Conservation (phyloP, 1,140 invertebrate genomes). For the Cecropterus lyciades region DNA sequence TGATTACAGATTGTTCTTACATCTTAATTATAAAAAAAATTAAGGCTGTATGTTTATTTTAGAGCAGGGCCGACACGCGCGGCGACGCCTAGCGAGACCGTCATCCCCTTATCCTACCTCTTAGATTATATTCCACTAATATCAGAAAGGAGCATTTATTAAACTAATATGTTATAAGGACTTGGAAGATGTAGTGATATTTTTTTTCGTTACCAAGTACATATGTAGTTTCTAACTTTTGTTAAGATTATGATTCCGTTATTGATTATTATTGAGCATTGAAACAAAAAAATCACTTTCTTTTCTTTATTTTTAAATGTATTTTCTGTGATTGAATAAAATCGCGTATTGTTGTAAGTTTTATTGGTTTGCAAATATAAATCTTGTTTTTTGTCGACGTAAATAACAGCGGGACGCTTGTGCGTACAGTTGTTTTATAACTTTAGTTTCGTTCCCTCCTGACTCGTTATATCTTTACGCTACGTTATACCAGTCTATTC, state of each 20-base stretch:
- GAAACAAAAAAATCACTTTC: constrained; percentile 24
- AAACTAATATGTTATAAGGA: constrained; percentile 52
- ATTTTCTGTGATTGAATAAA: constrained; percentile 53
- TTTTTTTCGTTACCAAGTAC: constrained; percentile 74
- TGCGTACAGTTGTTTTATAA: constrained; percentile 22
- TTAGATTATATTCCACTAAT: constrained; percentile 69
- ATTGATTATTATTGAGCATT: constrained; percentile 36
- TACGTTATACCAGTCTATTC: no score
- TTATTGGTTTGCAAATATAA: constrained; percentile 36
- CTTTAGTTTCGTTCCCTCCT: constrained; percentile 10
- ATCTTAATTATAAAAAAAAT: no score
- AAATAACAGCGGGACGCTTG: neutral
- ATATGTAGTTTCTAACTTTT: constrained; percentile 49
- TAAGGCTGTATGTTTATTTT: neutral
- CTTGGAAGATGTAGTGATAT: constrained; percentile 69
- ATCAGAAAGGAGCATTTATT: constrained; percentile 71
- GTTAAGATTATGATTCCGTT: constrained; percentile 52
- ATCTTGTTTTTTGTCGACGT: constrained; percentile 33
- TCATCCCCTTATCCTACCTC: constrained; percentile 67
- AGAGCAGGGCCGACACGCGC: constrained; percentile 7
- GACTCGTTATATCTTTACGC: no score
- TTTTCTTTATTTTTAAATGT: constrained; percentile 44
- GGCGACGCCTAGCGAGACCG: constrained; percentile 16
- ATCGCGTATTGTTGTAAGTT: constrained; percentile 51
- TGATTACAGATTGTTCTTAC: no score